These are phyloP conservation scores for Oreochromis aureus DNA, from an alignment of 2,113 vertebrate genomes.

Conservation along the genomic window DNA sequence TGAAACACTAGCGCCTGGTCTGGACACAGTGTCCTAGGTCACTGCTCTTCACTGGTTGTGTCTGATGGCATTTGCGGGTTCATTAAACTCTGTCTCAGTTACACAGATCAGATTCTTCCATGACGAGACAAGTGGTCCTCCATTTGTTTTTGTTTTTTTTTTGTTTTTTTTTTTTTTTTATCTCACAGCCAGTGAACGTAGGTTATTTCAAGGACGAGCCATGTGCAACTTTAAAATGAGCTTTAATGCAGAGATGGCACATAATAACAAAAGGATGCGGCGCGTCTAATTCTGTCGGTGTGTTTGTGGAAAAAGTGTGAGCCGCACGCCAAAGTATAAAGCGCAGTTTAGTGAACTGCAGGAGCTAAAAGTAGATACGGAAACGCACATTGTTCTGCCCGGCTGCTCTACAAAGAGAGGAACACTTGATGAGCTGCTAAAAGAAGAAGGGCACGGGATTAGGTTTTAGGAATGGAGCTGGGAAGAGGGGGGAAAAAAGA, in stretches of 20 bases:
- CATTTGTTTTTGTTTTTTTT: background rate
- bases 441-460: constrained; percentile 34
- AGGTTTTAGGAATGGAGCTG: constrained; percentile 28
- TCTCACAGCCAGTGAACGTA: background rate
- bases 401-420: constrained; percentile 44
- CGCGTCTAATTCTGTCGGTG: background rate
- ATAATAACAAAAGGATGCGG: background rate
- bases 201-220: constrained; percentile 5
- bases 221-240: background rate
- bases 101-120: constrained; percentile 53
- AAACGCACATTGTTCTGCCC: constrained; percentile 48
- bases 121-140: background rate
- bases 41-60: constrained; percentile 30
- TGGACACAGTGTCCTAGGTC: constrained; percentile 47
- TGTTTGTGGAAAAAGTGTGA: constrained; percentile 24
- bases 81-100: constrained; percentile 54
- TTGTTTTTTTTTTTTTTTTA: accelerated
- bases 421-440: constrained; percentile 45
- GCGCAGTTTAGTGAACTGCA: background rate
- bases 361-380: constrained; percentile 55
- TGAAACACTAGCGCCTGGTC: constrained; percentile 46
- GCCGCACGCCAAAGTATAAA: background rate
- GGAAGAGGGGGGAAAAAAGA: background rate
- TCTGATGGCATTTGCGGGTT: constrained; percentile 48
- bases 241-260: background rate